Evolutionary conservation across 2,797 vertebrate genomes (phyloP).

Genomic region (Arctocebus calabarensis): DNA sequence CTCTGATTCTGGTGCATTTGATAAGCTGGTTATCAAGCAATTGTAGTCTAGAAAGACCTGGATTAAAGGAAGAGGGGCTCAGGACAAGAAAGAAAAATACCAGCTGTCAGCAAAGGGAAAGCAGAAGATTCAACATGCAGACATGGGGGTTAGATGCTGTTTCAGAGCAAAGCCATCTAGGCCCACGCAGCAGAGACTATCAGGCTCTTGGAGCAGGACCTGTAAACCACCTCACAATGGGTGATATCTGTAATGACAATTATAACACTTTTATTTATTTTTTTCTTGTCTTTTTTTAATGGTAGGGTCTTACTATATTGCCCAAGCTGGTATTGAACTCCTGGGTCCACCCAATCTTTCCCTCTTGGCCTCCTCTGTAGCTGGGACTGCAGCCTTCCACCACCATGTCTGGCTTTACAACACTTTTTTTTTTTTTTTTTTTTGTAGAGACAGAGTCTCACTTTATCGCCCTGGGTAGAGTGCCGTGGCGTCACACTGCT

Average conservation of each 20-base stretch:
- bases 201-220: background rate
- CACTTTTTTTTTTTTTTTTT: no score
- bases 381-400: background rate
- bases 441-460: no score
- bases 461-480: no score
- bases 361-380: background rate
- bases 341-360: background rate
- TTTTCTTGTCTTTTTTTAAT: no score
- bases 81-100: background rate
- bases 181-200: background rate
- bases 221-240: background rate
- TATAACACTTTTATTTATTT: background rate
- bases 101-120: background rate
- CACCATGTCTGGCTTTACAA: no score
- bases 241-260: background rate
- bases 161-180: background rate
- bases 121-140: background rate
- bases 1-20: background rate
- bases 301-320: background rate
- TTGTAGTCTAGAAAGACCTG: background rate
- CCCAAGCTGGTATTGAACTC: background rate
- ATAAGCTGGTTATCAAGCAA: background rate
- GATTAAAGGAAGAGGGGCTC: background rate
- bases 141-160: background rate
- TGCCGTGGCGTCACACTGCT: no score